phyloP scores from a whole-genome alignment of 1,140 invertebrate genomes.

The Pachypsylla venusta region DNA sequence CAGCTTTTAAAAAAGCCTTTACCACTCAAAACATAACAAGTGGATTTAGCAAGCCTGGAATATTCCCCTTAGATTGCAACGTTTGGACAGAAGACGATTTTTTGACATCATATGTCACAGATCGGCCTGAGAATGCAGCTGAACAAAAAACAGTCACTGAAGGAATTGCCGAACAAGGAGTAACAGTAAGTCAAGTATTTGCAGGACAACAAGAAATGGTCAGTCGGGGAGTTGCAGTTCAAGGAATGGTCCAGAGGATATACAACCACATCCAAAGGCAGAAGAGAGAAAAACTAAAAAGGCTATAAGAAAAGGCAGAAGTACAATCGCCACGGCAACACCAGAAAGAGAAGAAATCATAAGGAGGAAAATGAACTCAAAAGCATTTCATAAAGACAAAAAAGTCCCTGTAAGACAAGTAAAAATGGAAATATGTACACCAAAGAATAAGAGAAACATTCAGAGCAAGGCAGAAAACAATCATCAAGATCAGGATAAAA shows the following conservation, averaged over 20 bases:
- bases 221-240: neutral
- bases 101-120: conserved; percentile 16
- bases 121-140: conserved; percentile 10
- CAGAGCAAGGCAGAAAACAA: neutral
- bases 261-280: conserved; percentile 29
- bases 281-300: conserved; percentile 17
- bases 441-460: neutral
- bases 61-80: conserved; percentile 30
- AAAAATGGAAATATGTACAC: neutral
- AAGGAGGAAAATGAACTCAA: no score
- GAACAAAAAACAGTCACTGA: neutral
- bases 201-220: neutral
- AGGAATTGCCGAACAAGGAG: neutral
- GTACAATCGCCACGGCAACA: conserved; percentile 3
- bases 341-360: neutral
- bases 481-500: no score
- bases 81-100: conserved; percentile 32
- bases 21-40: conserved; percentile 31
- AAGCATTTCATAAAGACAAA: no score
- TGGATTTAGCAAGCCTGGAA: conserved; percentile 31
- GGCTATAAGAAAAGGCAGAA: conserved; percentile 3
- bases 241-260: conserved; percentile 9
- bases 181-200: neutral
- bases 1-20: conserved; percentile 20
- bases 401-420: neutral